These are phyloP conservation scores for Netelia virgata DNA, from an alignment of 2,888 invertebrate genomes.

Conservation along the genomic window DNA sequence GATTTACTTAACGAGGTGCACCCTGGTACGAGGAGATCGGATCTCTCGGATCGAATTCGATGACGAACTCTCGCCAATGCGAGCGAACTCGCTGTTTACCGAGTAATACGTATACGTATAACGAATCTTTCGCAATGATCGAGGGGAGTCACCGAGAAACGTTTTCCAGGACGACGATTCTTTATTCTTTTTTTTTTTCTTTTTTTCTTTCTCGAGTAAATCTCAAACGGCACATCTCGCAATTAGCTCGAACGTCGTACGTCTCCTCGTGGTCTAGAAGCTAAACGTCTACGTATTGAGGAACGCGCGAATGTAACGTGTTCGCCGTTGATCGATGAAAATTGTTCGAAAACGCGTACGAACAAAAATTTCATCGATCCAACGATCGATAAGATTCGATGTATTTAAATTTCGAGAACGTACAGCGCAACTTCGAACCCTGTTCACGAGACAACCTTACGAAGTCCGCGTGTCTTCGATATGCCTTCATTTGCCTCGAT, in stretches of 20 bases:
- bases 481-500: not conserved
- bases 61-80: slow-evolving; percentile 57
- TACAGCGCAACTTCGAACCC: not conserved
- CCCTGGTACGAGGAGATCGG: slow-evolving; percentile 31
- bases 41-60: slow-evolving; percentile 56
- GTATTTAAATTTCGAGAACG: no score
- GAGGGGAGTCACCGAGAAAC: slow-evolving; percentile 28
- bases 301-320: no score
- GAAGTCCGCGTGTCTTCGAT: slow-evolving; percentile 2
- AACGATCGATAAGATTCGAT: no score
- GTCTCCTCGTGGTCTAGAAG: not conserved
- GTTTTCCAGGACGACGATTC: not conserved
- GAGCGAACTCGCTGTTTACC: slow-evolving; percentile 33
- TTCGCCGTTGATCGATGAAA: no score
- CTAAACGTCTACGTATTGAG: not conserved
- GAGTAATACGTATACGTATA: slow-evolving; percentile 25
- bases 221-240: slow-evolving; percentile 47
- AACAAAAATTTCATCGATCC: no score
- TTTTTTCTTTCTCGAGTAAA: slow-evolving; percentile 11
- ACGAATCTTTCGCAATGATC: slow-evolving; percentile 62
- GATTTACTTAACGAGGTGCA: slow-evolving; percentile 59
- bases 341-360: no score
- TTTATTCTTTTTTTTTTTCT: slow-evolving; percentile 13
- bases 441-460: not conserved
- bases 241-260: slow-evolving; percentile 37